A percentile compares a stretch with the other conserved stretches of the same genome.
phyloP scores from a whole-genome alignment of 2,113 vertebrate species.

The Orycteropus afer region DNA sequence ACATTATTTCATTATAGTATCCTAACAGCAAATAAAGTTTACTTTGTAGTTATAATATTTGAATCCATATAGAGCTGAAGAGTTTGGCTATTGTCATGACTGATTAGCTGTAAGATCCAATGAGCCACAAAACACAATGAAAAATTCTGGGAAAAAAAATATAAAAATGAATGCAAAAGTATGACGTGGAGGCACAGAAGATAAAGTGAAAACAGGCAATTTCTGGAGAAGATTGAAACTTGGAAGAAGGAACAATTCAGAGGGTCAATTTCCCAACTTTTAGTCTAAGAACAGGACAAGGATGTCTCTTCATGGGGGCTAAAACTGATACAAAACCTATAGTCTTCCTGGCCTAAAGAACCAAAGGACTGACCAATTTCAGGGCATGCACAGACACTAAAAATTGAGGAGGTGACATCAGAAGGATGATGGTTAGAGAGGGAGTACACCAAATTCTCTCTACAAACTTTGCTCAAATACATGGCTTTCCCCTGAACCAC shows the following conservation, averaged over 20 bases:
- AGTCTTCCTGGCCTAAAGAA: slow-evolving; percentile 16
- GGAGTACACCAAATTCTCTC: not conserved
- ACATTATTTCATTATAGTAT: not conserved
- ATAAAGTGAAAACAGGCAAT: slow-evolving; percentile 9
- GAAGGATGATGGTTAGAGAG: not conserved
- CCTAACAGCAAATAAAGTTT: not conserved
- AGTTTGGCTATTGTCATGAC: not conserved
- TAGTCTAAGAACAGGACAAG: not conserved
- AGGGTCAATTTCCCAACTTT: not conserved
- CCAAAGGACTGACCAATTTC: not conserved
- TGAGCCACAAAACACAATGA: not conserved
- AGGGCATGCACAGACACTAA: not conserved
- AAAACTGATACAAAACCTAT: slow-evolving; percentile 7
- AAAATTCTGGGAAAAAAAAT: not conserved
- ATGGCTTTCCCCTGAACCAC: not conserved
- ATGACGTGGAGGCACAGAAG: not conserved
- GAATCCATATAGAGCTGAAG: not conserved
- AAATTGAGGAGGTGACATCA: not conserved
- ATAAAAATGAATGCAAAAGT: not conserved
- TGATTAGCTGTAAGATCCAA: not conserved
- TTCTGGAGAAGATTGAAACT: not conserved
- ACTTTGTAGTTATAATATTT: not conserved
- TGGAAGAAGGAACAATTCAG: not conserved
- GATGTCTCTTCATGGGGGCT: not conserved
- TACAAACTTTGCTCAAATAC: not conserved